Base-by-base conservation (phyloP, 1,140 invertebrate species). In the Drosophila novamexicana region DNA sequence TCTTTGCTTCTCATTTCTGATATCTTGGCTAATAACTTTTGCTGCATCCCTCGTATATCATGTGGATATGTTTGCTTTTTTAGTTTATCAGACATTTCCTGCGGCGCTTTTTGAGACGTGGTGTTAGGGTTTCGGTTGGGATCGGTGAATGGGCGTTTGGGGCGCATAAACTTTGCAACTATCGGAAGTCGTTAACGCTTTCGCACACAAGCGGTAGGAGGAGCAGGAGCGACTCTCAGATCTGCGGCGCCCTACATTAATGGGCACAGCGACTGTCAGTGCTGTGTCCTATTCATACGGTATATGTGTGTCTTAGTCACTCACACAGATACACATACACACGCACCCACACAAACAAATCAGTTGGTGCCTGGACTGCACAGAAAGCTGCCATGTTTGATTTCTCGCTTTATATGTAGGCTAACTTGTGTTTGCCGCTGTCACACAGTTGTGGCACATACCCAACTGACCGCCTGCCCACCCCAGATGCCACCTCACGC, bases 141-240 rank as follows among this genome's bases (percentile, higher is more conserved):
- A 37, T 34, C 37, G 34, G 32, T 14, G 42, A 12, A 9, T 9
- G 22, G 61, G 29, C 36, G 37, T 14, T 18, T 12, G 65, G 42
- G 69, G 34, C 36, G 53, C 57, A 49, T 57, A 74, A 85, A 85
- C 66, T 81, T 85, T 85, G 67, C 76, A 83, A 85, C 76, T 88
- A 88, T 86, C 83, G 83, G 83, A 86, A 88, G 83, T 88, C 83
- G 79, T 86, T 86, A 88, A 79, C 83, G 79, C 79, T 77, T 81
- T 79, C 72, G 53, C 83, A 76, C 72, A 85, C 75, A 34, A 34
- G 62, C 29, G 39, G 22, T 16, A 12, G 56, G 9, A 52, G 53
- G 40, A 44, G 58, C 22, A 32, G 76, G 22, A 29, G 1, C 29
- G 37, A 45, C 45, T 57, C 14, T 64, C 7, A 8, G 62, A 36